A percentile compares a stretch with the other conserved stretches of the same genome.
Evolutionary conservation across 2,113 vertebrate genomes (phyloP).

Genomic region (Anthoscopus minutus): DNA sequence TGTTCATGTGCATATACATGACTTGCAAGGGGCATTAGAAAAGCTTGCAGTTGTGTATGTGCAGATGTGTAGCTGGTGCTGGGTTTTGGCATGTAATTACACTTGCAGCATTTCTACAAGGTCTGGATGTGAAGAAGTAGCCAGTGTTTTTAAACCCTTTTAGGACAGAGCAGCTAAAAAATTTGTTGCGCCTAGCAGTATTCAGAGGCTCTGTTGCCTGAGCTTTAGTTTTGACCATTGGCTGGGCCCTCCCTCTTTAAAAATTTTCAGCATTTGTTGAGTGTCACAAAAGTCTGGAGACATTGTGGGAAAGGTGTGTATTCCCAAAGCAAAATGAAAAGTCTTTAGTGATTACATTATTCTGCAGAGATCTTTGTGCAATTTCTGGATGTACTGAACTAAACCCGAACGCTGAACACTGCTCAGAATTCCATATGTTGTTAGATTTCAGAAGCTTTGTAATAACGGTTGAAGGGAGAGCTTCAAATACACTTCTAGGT

Average conservation of each 20-base stretch:
- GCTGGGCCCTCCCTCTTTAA: neutral
- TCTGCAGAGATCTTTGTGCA: conserved; percentile 15
- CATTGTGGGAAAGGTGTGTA: neutral
- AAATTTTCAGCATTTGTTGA: neutral
- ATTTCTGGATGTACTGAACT: neutral
- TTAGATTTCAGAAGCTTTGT: neutral
- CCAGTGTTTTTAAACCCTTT: neutral
- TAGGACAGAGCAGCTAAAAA: neutral
- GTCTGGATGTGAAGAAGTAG: neutral
- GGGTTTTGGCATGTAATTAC: neutral
- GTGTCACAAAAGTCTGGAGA: neutral
- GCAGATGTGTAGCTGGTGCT: neutral
- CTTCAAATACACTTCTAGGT: neutral
- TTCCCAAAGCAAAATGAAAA: neutral
- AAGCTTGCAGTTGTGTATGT: neutral
- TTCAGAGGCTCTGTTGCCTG: neutral
- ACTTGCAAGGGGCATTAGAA: neutral
- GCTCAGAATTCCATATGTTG: neutral
- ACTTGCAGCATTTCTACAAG: neutral
- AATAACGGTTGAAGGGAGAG: neutral
- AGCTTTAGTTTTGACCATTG: neutral
- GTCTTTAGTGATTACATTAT: neutral
- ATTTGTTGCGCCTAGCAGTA: neutral
- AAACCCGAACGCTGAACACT: neutral
- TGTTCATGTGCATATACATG: neutral